Conservation (phyloP, 2,888 invertebrate species). For the Drosophila lutescens region DNA sequence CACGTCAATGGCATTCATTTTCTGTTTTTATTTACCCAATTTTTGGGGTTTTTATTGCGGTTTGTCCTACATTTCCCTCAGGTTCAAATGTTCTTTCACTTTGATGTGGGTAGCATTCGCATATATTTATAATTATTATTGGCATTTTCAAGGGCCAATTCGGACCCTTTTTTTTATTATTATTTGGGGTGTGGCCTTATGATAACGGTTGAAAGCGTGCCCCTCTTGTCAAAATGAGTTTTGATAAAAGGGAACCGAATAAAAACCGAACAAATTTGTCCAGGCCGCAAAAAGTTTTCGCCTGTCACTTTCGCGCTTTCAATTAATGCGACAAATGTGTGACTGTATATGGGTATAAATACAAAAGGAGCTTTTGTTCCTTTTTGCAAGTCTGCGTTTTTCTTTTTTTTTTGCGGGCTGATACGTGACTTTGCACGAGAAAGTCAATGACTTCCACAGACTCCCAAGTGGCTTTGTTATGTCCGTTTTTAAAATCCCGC, state of each 20-base stretch:
- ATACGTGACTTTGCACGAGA: slow-evolving; percentile 25
- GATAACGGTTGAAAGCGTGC: slow-evolving; percentile 63
- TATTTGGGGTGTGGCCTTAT: slow-evolving; percentile 25
- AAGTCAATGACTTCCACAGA: slow-evolving; percentile 43
- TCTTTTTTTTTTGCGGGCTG: background rate
- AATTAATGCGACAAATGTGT: slow-evolving; percentile 48
- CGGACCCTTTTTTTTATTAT: slow-evolving; percentile 46
- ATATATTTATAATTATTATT: slow-evolving; percentile 71
- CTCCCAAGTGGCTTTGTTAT: slow-evolving; percentile 37
- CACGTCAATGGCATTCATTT: slow-evolving; percentile 22
- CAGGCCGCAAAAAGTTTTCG: slow-evolving; percentile 23
- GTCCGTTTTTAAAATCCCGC: slow-evolving; percentile 14
- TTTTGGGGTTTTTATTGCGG: slow-evolving; percentile 36
- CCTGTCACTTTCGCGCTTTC: slow-evolving; percentile 44
- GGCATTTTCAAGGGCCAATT: slow-evolving; percentile 54
- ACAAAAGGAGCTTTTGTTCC: slow-evolving; percentile 8
- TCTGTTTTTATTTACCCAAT: slow-evolving; percentile 27
- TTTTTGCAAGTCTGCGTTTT: slow-evolving; percentile 5
- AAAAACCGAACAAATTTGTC: slow-evolving; percentile 29
- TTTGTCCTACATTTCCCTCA: slow-evolving; percentile 21
- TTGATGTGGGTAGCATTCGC: slow-evolving; percentile 60
- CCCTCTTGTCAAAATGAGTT: slow-evolving; percentile 53
- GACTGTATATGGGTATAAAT: background rate
- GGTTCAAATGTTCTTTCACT: slow-evolving; percentile 15
- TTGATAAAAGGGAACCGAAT: slow-evolving; percentile 30